Percentiles rank a stretch among this genome's conserved stretches.
phyloP scores from a whole-genome alignment of 2,113 vertebrate genomes.

The Tragulus kanchil region DNA sequence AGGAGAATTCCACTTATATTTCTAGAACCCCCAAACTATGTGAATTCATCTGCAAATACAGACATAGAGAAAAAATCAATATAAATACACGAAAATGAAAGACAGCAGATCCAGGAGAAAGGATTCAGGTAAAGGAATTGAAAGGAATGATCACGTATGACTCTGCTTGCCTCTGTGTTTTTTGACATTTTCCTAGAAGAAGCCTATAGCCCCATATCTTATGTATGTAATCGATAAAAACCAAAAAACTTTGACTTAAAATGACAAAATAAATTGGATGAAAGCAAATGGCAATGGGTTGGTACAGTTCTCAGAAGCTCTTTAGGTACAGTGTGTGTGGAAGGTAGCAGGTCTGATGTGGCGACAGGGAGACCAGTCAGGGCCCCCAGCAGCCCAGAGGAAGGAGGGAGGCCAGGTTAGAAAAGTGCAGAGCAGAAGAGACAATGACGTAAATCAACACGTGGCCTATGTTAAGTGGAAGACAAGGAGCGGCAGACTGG shows the following conservation, averaged over 20 bases:
- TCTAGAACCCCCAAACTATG: not conserved
- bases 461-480: not conserved
- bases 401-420: too few species aligned
- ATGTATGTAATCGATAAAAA: not conserved
- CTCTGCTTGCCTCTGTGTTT: not conserved
- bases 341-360: fast-evolving
- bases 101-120: not conserved
- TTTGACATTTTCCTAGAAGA: not conserved
- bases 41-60: not conserved
- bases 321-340: not conserved
- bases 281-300: not conserved
- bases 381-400: not conserved
- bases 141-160: not conserved
- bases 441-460: not conserved
- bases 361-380: not conserved
- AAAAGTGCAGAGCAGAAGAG: not conserved
- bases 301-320: not conserved
- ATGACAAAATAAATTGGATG: not conserved
- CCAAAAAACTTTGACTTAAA: not conserved
- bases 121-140: not conserved
- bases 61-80: not conserved
- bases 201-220: too few species aligned
- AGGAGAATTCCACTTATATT: not conserved
- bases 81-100: not conserved
- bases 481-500: not conserved